Evolutionary conservation across 2,888 invertebrate species (phyloP).

Genomic region (Schizaphis graminum): DNA sequence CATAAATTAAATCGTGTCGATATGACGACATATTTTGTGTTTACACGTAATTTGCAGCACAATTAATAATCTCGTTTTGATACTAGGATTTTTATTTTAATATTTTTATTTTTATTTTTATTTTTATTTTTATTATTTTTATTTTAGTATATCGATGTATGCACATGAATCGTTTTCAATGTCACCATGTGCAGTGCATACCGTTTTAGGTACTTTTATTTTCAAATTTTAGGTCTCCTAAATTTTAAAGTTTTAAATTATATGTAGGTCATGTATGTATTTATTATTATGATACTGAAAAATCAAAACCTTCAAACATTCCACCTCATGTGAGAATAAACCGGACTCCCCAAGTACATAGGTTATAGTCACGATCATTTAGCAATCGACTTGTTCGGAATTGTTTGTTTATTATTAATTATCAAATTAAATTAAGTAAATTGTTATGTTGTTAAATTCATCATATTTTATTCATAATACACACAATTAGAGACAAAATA

Average conservation of each 20-base stretch:
- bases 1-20: background rate
- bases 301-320: conserved; percentile 23
- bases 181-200: background rate
- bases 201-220: background rate
- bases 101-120: too few species aligned
- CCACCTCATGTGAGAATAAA: background rate
- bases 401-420: background rate
- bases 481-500: background rate
- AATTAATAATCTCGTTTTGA: background rate
- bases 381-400: background rate
- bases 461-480: background rate
- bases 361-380: background rate
- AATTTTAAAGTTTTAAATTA: background rate
- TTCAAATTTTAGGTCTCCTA: background rate
- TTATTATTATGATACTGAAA: background rate
- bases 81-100: background rate
- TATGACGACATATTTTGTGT: background rate
- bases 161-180: background rate
- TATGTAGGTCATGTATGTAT: background rate
- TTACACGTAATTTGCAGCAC: background rate
- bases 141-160: background rate
- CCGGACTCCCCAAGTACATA: background rate
- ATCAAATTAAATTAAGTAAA: background rate
- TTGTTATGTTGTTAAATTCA: background rate
- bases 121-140: too few species aligned